phyloP scores from a whole-genome alignment of 2,797 vertebrate species.

The Danio aesculapii region DNA sequence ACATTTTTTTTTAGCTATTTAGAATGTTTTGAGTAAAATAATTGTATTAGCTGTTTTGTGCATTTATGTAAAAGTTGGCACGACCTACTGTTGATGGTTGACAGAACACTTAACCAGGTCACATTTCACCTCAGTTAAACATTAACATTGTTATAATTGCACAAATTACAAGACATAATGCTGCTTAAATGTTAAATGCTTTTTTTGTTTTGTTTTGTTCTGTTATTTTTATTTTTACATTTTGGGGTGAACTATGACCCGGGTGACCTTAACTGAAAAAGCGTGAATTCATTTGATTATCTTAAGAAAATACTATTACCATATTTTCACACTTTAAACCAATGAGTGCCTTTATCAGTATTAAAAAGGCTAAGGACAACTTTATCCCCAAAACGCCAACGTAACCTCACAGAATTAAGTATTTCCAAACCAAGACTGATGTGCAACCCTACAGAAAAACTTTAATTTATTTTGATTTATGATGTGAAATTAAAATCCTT shows the following conservation, averaged over 20 bases:
- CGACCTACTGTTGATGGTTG: neutral
- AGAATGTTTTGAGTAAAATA: neutral
- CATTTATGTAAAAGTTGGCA: neutral
- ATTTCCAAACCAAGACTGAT: slow-evolving; percentile 11
- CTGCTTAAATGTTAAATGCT: neutral
- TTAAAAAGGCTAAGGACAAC: slow-evolving; percentile 9
- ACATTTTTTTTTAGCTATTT: neutral
- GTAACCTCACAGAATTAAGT: neutral
- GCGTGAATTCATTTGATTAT: neutral
- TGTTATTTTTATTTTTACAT: neutral
- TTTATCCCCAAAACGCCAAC: neutral
- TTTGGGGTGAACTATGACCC: slow-evolving; percentile 1
- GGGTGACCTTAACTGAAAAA: neutral
- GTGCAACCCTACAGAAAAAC: neutral
- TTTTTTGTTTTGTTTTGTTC: too few species aligned
- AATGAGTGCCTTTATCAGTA: slow-evolving; percentile 58
- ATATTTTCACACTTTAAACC: slow-evolving; percentile 53
- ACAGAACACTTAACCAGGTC: neutral
- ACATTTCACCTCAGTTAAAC: neutral
- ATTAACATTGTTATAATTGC: too few species aligned
- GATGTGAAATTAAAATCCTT: neutral
- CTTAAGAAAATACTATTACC: slow-evolving; percentile 23
- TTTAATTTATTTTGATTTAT: slow-evolving; percentile 12
- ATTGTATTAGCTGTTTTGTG: neutral
- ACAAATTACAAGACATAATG: neutral